Conservation (phyloP, 2,113 vertebrate species). For the Pogona vitticeps region DNA sequence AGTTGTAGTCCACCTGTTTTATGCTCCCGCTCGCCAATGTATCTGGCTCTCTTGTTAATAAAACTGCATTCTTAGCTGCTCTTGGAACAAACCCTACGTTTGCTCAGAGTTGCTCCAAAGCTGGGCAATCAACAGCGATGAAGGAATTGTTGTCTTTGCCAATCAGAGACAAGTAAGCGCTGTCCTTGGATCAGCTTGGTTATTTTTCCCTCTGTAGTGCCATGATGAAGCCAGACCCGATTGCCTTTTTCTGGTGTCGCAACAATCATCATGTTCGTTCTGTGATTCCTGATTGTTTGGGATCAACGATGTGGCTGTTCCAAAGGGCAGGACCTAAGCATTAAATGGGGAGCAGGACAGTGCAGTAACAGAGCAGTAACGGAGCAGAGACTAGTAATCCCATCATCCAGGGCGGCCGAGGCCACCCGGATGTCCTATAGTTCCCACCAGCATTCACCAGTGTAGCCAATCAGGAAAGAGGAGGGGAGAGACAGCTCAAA, state of each 20-base stretch:
- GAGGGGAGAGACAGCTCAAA: too few species aligned
- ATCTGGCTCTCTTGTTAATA: too few species aligned
- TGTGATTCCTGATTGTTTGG: not conserved
- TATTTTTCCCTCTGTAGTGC: not conserved
- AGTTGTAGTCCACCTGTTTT: too few species aligned
- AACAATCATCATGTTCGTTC: not conserved
- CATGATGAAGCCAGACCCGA: not conserved
- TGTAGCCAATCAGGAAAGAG: too few species aligned
- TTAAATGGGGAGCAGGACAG: not conserved
- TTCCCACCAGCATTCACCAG: too few species aligned
- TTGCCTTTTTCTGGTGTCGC: not conserved
- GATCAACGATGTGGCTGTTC: too few species aligned
- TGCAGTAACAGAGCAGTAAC: not conserved
- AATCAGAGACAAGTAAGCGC: not conserved
- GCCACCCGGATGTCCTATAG: too few species aligned
- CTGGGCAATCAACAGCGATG: too few species aligned
- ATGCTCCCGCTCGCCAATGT: too few species aligned
- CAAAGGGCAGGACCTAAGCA: not conserved
- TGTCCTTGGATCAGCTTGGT: not conserved
- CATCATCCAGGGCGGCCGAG: not conserved
- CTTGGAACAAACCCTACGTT: not conserved
- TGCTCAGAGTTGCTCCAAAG: not conserved
- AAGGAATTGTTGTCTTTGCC: not conserved
- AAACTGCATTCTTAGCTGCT: too few species aligned
- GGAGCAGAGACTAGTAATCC: not conserved